These are phyloP conservation scores for Xestoiulus laeticollis DNA, from an alignment of 2,888 invertebrate genomes.

Conservation along the genomic window DNA sequence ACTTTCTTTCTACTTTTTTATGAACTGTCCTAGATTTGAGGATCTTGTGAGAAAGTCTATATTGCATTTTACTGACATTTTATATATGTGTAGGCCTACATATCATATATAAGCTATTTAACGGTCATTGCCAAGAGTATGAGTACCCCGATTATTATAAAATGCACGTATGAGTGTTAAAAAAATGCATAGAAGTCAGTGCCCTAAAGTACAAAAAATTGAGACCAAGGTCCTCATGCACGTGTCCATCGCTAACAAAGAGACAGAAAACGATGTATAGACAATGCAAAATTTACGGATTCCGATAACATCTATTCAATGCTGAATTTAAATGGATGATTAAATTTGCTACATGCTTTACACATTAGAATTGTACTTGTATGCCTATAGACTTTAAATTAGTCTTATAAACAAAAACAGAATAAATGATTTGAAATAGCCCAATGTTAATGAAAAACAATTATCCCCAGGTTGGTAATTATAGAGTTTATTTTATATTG, in stretches of 20 bases:
- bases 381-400: no score
- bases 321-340: background rate
- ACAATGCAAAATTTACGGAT: background rate
- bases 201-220: background rate
- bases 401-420: no score
- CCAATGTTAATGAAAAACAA: no score
- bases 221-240: background rate
- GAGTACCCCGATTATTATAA: background rate
- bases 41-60: background rate
- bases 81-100: background rate
- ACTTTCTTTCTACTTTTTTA: slow-evolving; percentile 21
- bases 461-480: no score
- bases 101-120: background rate
- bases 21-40: slow-evolving; percentile 10
- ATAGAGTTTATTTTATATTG: no score
- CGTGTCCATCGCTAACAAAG: background rate
- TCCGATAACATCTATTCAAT: background rate
- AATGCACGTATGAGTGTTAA: background rate
- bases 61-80: background rate
- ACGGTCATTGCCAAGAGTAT: slow-evolving; percentile 14
- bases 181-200: background rate
- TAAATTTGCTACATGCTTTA: no score
- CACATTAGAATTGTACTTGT: no score
- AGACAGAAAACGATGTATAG: background rate
- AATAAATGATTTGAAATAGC: no score